Percentiles rank a stretch among this genome's conserved stretches.
Conservation (phyloP, 2,888 invertebrate genomes). For the Agrenia bidenticulata region DNA sequence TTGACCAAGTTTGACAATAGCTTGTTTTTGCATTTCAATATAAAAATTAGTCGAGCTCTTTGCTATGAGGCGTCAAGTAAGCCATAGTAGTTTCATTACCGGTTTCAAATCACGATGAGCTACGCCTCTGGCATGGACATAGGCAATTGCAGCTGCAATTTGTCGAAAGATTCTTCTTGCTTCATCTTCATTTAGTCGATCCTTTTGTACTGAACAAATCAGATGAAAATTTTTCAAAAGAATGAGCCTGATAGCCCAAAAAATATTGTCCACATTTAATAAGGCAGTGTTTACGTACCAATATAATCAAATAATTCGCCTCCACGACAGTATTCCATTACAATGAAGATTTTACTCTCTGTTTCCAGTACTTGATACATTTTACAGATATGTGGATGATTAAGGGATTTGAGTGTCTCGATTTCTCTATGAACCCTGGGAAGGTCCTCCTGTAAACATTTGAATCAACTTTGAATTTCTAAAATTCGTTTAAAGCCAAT, state of each 20-base stretch:
- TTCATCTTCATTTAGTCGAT: slow-evolving; percentile 69
- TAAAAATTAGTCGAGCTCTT: too few relatives aligned
- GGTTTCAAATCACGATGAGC: slow-evolving; percentile 81
- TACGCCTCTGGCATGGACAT: slow-evolving; percentile 72
- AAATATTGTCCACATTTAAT: neutral
- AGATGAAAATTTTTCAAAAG: neutral
- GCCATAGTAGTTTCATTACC: too few relatives aligned
- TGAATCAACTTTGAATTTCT: neutral
- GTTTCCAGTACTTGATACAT: slow-evolving; percentile 78
- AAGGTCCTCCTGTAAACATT: slow-evolving; percentile 65
- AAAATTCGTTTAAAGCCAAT: neutral
- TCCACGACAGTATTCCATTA: slow-evolving; percentile 80
- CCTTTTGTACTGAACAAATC: slow-evolving; percentile 64
- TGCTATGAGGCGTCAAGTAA: too few relatives aligned
- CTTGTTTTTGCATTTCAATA: too few relatives aligned
- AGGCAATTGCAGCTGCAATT: slow-evolving; percentile 75
- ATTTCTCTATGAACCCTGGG: slow-evolving; percentile 72
- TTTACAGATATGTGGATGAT: slow-evolving; percentile 74
- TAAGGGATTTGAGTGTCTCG: slow-evolving; percentile 69
- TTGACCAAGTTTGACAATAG: too few relatives aligned
- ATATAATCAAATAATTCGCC: slow-evolving; percentile 85
- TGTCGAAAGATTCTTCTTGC: slow-evolving; percentile 75
- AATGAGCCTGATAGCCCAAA: neutral
- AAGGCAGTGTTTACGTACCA: slow-evolving; percentile 54
- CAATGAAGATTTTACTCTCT: slow-evolving; percentile 70